Conservation (phyloP, 2,888 invertebrate species). For the Thecophora atra region DNA sequence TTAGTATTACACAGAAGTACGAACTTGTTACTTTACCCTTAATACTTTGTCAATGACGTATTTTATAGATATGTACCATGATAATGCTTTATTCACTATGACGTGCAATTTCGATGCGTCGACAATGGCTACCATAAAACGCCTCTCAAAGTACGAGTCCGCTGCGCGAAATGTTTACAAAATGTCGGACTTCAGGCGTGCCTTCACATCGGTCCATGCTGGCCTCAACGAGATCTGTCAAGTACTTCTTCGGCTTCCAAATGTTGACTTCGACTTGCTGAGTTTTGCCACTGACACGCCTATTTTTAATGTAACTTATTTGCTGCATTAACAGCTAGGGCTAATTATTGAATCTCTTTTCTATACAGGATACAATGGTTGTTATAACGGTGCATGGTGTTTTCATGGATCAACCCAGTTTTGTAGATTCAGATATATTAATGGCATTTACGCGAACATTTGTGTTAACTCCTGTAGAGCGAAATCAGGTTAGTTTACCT, state of each 20-base stretch:
- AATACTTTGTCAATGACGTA: not conserved
- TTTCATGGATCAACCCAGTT: constrained; percentile 47
- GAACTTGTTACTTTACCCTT: constrained; percentile 5
- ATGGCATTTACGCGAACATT: constrained; percentile 51
- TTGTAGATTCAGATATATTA: constrained; percentile 49
- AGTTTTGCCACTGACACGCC: constrained; percentile 52
- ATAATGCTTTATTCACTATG: constrained; percentile 55
- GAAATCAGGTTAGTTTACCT: constrained; percentile 43
- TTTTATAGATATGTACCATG: constrained; percentile 48
- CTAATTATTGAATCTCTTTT: constrained; percentile 13
- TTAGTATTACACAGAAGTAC: not conserved
- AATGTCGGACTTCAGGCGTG: constrained; percentile 47
- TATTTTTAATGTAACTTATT: constrained; percentile 45
- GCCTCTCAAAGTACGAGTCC: constrained; percentile 54
- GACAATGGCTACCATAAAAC: constrained; percentile 48
- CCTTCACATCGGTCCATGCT: constrained; percentile 49
- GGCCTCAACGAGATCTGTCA: constrained; percentile 54
- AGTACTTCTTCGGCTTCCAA: constrained; percentile 54
- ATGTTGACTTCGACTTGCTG: constrained; percentile 52
- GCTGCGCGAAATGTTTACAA: constrained; percentile 53
- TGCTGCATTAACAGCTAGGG: too few species aligned
- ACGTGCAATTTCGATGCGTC: constrained; percentile 53
- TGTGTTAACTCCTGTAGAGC: constrained; percentile 45
- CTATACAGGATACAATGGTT: constrained; percentile 38
- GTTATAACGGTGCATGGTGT: constrained; percentile 48